Base-by-base conservation (phyloP, 2,888 invertebrate species). In the Selenia dentaria region DNA sequence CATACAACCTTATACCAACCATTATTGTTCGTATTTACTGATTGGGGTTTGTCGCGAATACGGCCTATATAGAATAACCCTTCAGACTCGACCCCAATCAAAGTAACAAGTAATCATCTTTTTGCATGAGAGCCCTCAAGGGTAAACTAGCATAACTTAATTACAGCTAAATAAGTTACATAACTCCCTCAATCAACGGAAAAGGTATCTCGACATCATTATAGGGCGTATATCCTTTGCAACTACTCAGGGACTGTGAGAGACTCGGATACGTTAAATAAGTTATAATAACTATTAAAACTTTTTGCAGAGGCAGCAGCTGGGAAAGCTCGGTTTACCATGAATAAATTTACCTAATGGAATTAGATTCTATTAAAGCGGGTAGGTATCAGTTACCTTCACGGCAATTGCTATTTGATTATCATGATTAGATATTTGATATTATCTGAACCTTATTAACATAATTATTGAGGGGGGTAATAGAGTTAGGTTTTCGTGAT, bases 341-440 rank as follows among this genome's bases (percentile, higher is more conserved):
- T 73, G 68, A 70, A 70, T 73, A 70, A 66, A 70, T 73, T 70
- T 65, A 59, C 62, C 32, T 67, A 68, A 69, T 67, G 64, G 64
- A 59, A 63, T 54, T 54, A 63, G 62, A 68, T 72, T 67, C 60
- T 62, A 67, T 67, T 69, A 62, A n/a, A 6, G 27, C 16, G 38
- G 18, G 27, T 33, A 33, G 34, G 42, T 35, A 43, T 46, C 46
- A 24, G 31, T 27, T 36, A 29, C 29, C 25, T 44, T 26, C 39
- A 24, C 9, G 26, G 32, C 47, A 28, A 47, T 37, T 40, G 40
- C 41, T 41, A 36, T 41, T 47, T 47, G 41, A 41, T 47, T 41
- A 47, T 37, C 47, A 27, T 46, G 39, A 46, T 46, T 31, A 24
- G 38, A 26, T 39, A 39, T 37, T 27, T n/a, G 41, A 37, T 41